phyloP scores from a whole-genome alignment of 2,888 invertebrate genomes.

The Xestia c-nigrum region DNA sequence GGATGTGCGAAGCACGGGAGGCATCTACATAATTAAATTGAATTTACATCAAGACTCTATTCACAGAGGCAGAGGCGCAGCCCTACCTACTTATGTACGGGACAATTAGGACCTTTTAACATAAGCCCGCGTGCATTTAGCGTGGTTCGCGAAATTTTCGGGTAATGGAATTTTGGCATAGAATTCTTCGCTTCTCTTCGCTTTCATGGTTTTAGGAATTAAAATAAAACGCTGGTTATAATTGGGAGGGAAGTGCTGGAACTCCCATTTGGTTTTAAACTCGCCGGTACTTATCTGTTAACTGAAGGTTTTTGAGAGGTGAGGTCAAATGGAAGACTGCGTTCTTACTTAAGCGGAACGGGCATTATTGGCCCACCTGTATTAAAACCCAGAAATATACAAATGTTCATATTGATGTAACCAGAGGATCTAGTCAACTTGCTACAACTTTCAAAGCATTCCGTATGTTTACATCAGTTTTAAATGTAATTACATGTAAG shows the following conservation, averaged over 20 bases:
- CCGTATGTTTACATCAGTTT: background rate
- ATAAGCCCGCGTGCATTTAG: constrained; percentile 56
- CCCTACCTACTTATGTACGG: constrained; percentile 60
- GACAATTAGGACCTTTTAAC: constrained; percentile 66
- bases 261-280: background rate
- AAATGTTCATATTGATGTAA: background rate
- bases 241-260: constrained; percentile 17
- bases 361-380: too few relatives aligned
- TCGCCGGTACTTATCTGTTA: background rate
- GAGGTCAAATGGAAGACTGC: background rate
- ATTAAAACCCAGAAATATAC: background rate
- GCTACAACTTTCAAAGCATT: too few relatives aligned
- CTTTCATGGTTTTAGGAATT: constrained; percentile 40
- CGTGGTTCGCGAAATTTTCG: constrained; percentile 45
- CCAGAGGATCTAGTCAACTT: too few relatives aligned
- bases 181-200: constrained; percentile 35
- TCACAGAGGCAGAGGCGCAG: constrained; percentile 57
- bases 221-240: constrained; percentile 30
- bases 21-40: constrained; percentile 77
- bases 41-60: constrained; percentile 71
- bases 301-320: constrained; percentile 2
- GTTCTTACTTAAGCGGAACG: background rate
- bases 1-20: constrained; percentile 40
- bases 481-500: background rate
- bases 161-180: constrained; percentile 37